Base-by-base conservation (phyloP, 2,888 invertebrate genomes). In the Hanleya hanleyi region DNA sequence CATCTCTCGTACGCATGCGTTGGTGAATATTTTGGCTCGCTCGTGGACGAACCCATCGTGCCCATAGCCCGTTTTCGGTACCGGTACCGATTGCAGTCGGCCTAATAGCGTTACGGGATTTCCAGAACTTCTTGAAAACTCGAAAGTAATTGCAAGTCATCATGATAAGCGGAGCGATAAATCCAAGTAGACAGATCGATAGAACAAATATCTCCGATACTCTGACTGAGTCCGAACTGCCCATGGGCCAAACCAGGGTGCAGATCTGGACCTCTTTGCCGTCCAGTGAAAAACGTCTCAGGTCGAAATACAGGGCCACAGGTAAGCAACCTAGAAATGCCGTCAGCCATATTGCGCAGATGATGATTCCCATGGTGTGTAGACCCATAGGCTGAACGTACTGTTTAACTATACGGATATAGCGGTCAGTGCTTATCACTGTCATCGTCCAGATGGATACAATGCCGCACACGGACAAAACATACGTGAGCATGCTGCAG, bases 201-300 rank as follows among this genome's bases (percentile, higher is more conserved):
- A 67, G 26, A 1, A 79, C 79, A 57, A 82, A 83, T 7, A 82
- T 26, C 4, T 76, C 47, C 0, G 81, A 78, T 1, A 78, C 62
- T 3, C 73, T 57, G 12, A 84, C 29, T 9, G 57, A 61, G 29
- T 61, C 38, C n/a, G n/a, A n/a, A n/a, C n/a, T n/a, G n/a, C n/a
- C n/a, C 12, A 69, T 62, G 0, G 86, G 86, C 85, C 85, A 86
- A 29, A 81, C 64, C 32, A 86, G 57, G 0, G 85, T 84, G 67
- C 86, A 86, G 26, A 86, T 80, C 7, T 69, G 41, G 9, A 84
- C 75, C 0, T 57, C 73, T 12, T 15, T 61, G 4, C 62, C 32
- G 3, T 77, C 81, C 2, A 77, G 47, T 0, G 76, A 66, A 36
- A 84, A 78, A 0, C 75, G 51, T 38, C 79, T 75, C 7, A 82